Percentiles rank a stretch among this genome's conserved stretches.
phyloP scores from a whole-genome alignment of 1,140 invertebrate species.

The Rhizoglyphus robini region DNA sequence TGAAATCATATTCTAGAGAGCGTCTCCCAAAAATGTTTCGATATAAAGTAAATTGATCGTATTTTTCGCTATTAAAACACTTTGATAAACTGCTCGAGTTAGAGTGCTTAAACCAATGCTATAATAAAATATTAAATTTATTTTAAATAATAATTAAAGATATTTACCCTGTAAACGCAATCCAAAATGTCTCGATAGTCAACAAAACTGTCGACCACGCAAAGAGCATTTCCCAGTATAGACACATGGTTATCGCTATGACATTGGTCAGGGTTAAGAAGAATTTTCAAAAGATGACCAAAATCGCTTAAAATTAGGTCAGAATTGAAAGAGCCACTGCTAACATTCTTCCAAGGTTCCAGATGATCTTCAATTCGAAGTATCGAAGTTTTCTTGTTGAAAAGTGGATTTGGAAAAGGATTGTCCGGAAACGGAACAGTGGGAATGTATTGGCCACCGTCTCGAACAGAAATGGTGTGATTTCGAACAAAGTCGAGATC shows the following conservation, averaged over 20 bases:
- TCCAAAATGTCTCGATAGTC: slow-evolving; percentile 12
- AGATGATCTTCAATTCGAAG: slow-evolving; percentile 95
- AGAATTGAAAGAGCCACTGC: slow-evolving; percentile 41
- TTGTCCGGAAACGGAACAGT: background rate
- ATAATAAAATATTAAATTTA: no score
- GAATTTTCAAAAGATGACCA: background rate
- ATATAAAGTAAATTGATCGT: background rate
- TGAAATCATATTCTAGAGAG: background rate
- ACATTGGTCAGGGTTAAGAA: background rate
- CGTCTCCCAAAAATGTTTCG: slow-evolving; percentile 4
- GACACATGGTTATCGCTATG: background rate
- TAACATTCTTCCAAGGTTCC: slow-evolving; percentile 66
- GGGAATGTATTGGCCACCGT: background rate
- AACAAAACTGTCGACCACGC: slow-evolving; percentile 2
- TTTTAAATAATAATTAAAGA: no score
- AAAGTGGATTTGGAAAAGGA: background rate
- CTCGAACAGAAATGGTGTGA: background rate
- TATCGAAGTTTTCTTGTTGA: slow-evolving; percentile 61
- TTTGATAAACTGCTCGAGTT: background rate
- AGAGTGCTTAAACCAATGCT: no score
- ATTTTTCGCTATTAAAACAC: background rate
- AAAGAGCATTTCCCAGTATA: background rate
- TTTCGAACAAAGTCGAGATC: slow-evolving; percentile 31
- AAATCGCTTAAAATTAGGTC: slow-evolving; percentile 10
- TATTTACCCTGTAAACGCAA: no score